phyloP scores from a whole-genome alignment of 2,888 invertebrate species.

The Penaeus monodon region DNA sequence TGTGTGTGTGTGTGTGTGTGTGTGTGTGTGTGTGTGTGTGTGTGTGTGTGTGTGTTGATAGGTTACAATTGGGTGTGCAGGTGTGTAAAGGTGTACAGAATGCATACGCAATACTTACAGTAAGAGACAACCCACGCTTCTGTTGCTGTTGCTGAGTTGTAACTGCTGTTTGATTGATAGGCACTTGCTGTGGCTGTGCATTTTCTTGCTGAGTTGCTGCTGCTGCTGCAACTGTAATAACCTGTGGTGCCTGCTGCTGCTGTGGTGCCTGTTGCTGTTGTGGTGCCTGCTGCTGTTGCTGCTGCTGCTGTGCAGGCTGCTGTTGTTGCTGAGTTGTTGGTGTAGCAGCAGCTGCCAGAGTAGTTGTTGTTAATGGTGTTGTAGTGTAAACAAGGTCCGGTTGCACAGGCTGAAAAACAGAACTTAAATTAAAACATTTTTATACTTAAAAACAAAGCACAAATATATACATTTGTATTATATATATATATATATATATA shows the following conservation, averaged over 20 bases:
- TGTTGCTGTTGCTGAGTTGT: conserved; percentile 53
- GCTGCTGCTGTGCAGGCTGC: conserved; percentile 16
- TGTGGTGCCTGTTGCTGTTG: conserved; percentile 44
- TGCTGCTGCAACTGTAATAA: conserved; percentile 45
- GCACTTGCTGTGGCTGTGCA: conserved; percentile 29
- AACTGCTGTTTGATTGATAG: conserved; percentile 19
- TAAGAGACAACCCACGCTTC: conserved; percentile 64
- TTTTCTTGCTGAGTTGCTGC: conserved; percentile 32
- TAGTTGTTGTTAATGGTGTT: conserved; percentile 21
- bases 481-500: too few relatives aligned
- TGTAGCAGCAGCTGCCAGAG: conserved; percentile 33
- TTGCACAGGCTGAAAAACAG: conserved; percentile 58
- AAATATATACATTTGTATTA: background rate
- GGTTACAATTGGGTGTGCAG: too few relatives aligned
- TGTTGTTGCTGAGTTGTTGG: conserved; percentile 19
- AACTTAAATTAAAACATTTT: background rate
- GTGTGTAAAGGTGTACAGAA: background rate
- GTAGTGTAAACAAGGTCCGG: conserved; percentile 62
- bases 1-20: background rate
- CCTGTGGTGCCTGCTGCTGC: conserved; percentile 26
- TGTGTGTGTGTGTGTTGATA: too few relatives aligned
- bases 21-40: too few relatives aligned
- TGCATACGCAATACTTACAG: conserved; percentile 31
- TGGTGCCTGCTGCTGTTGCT: conserved; percentile 14
- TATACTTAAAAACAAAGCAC: too few relatives aligned